These are phyloP conservation scores for Telmatochromis brichardi DNA, from an alignment of 2,113 vertebrate genomes.

Conservation along the genomic window DNA sequence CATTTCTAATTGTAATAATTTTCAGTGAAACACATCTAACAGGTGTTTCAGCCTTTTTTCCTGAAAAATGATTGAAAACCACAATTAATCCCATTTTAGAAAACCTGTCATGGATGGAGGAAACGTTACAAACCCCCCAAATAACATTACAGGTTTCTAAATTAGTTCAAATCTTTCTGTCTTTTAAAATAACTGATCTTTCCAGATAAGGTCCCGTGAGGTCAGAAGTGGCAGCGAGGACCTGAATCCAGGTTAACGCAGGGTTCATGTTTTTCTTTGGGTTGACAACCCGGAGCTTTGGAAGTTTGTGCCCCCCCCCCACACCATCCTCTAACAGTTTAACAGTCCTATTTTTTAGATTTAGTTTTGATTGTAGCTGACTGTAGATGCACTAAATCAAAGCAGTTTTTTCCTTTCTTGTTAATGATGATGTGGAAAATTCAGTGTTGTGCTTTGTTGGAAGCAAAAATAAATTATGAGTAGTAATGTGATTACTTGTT, in stretches of 20 bases:
- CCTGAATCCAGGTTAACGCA: neutral
- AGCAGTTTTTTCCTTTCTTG: neutral
- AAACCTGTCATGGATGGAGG: neutral
- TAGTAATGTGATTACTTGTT: neutral
- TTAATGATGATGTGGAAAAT: neutral
- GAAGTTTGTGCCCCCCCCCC: neutral
- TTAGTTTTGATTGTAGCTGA: neutral
- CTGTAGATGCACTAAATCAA: neutral
- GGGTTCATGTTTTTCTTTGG: neutral
- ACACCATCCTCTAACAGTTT: neutral
- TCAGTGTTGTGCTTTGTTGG: neutral
- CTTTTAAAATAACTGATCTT: neutral
- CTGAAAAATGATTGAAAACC: neutral
- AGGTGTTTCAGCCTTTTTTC: neutral
- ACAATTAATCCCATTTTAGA: neutral
- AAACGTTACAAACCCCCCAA: accelerated
- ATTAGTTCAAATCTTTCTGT: neutral
- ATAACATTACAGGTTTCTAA: neutral
- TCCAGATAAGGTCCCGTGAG: neutral
- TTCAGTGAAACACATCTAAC: neutral
- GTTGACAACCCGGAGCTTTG: neutral
- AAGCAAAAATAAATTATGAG: neutral
- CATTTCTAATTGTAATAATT: neutral
- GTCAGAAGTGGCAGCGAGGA: neutral
- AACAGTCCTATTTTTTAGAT: neutral